Evolutionary conservation across 2,113 vertebrate species (phyloP), one percentile per base, ranked within the genome.

Genomic region (Atractosteus spatula): DNA sequence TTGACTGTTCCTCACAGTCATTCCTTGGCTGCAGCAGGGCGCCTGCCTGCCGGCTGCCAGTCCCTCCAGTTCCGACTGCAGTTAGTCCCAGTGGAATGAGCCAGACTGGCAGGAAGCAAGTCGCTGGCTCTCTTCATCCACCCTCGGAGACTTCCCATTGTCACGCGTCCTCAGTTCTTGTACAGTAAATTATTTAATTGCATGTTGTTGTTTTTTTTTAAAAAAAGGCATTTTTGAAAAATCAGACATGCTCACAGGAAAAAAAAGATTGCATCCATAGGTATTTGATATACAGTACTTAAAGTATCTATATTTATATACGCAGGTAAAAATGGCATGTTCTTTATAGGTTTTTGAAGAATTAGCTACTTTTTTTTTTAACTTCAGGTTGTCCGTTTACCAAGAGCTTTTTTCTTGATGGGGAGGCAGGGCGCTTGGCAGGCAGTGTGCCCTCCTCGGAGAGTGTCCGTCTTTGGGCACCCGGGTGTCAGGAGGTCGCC

Each of bases 121-220:
- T 5, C 47, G 5, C 47, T 51, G 47, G 5, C 10, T 51, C 47
- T 10, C 10, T 10, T 5, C 5, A 51, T 51, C 10, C 5, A 10
- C 47, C 10, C 1, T 7, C 10, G 3, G 10, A 51, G 47, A 51
- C 47, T 51, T 66, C 62, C 41, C 71, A 10, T 72, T 55, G 43
- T 55, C 47, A 55, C 71, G 57, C 55, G 66, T 56, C 56, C 56
- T 65, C 75, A 77, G 76, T 74, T 80, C 80, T 78, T 91, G 87
- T 90, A 89, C 85, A 88, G 86, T 89, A 90, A 90, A 83, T 86
- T 91, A 89, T 89, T 81, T 85, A 82, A 79, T 68, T 73, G 84
- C 74, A 80, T 84, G 83, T 84, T 79, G 47, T 51, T 51, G 47
- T 51, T 74, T 79, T 79, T 74, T 81, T 80, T 76, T 29, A 1